Percentiles rank a stretch among this genome's conserved stretches.
Evolutionary conservation across 2,113 vertebrate genomes (phyloP).

Genomic region (Sus scrofa): DNA sequence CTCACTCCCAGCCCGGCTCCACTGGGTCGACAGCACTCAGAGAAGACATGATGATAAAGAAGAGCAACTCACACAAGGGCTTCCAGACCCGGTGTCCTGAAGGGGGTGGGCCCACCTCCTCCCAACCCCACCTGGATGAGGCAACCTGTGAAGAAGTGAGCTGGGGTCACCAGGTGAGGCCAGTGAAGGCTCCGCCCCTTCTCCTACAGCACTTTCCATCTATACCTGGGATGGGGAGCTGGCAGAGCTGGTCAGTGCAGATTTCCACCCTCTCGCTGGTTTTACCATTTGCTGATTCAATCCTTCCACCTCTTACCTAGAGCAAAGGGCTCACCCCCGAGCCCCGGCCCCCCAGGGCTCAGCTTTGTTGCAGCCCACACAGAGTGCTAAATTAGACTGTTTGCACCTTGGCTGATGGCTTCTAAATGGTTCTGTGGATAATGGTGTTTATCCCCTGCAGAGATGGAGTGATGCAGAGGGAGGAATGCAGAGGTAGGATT

Average conservation of each 20-base stretch:
- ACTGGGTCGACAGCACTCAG: not conserved
- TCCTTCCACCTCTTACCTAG: not conserved
- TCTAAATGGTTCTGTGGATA: slow-evolving; percentile 48
- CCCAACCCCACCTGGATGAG: fast-evolving
- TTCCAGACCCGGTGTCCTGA: not conserved
- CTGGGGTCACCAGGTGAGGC: not conserved
- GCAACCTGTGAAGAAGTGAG: not conserved
- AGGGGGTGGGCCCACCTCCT: not conserved
- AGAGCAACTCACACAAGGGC: not conserved
- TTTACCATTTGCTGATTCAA: slow-evolving; percentile 38
- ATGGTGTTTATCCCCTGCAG: slow-evolving; percentile 9
- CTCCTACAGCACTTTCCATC: not conserved
- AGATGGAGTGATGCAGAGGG: not conserved
- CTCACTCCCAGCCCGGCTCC: not conserved
- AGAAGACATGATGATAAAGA: not conserved
- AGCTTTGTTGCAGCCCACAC: not conserved
- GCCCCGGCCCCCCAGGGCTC: not conserved
- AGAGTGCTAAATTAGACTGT: slow-evolving; percentile 38
- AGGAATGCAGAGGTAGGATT: not conserved
- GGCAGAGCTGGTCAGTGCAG: not conserved
- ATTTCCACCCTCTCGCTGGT: not conserved
- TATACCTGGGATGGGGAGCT: not conserved
- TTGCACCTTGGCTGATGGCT: not conserved
- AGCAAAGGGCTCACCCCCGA: not conserved
- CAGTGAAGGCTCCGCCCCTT: not conserved